Conservation (phyloP, 2,797 vertebrate genomes). For the Echiichthys vipera region DNA sequence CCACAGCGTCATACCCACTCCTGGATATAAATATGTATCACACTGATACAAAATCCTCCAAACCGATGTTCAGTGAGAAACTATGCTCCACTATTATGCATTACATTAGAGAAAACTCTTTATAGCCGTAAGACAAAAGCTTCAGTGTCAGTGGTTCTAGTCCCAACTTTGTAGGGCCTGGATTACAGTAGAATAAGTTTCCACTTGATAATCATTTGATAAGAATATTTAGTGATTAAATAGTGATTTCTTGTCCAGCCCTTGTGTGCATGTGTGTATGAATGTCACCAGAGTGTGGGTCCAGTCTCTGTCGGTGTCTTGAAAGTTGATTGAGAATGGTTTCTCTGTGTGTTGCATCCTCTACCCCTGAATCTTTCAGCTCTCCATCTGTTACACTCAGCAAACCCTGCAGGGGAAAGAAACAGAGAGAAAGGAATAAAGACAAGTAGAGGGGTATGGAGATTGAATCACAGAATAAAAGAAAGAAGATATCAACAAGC, state of each 20-base stretch:
- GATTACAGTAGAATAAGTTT: background rate
- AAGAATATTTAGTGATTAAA: background rate
- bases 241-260: background rate
- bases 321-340: conserved; percentile 78
- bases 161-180: background rate
- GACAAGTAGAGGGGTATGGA: background rate
- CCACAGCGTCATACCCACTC: too few relatives aligned
- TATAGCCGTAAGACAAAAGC: too few relatives aligned
- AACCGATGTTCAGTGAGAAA: too few relatives aligned
- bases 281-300: conserved; percentile 67
- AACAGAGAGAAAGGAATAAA: background rate
- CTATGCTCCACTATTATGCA: too few relatives aligned
- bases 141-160: too few relatives aligned
- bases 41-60: too few relatives aligned
- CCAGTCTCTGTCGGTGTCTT: conserved; percentile 66
- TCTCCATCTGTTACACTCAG: conserved; percentile 77
- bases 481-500: background rate
- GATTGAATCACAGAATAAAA: background rate
- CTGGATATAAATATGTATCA: too few relatives aligned
- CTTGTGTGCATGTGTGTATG: conserved; percentile 7
- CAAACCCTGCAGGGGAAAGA: conserved; percentile 72
- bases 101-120: too few relatives aligned
- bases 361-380: conserved; percentile 79
- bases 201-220: background rate
- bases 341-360: conserved; percentile 77